Evolutionary conservation across 2,888 invertebrate species (phyloP).

Genomic region (Agelastica alni): DNA sequence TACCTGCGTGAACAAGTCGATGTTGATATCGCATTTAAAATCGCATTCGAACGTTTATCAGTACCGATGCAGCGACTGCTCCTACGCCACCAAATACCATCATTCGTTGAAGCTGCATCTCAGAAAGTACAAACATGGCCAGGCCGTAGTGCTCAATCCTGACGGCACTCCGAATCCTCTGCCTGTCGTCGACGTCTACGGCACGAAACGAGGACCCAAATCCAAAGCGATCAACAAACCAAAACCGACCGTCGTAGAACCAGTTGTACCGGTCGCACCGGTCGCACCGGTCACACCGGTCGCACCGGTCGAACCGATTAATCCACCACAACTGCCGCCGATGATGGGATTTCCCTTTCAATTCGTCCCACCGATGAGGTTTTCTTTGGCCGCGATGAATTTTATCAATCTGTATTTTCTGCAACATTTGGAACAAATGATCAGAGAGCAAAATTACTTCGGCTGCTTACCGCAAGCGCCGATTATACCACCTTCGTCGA

Average conservation of each 20-base stretch:
- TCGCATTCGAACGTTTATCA: constrained; percentile 92
- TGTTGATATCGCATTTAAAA: constrained; percentile 98
- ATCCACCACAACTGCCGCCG: no score
- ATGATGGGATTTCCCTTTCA: constrained; percentile 39
- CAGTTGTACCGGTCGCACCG: no score
- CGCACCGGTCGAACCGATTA: no score
- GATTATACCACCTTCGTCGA: constrained; percentile 37
- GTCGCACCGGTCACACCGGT: no score
- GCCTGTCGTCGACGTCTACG: constrained; percentile 89
- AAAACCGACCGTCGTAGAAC: constrained; percentile 23
- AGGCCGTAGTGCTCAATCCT: constrained; percentile 86
- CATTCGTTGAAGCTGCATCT: constrained; percentile 96
- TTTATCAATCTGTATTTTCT: no score
- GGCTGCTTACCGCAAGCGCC: constrained; percentile 65
- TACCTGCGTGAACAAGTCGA: constrained; percentile 96
- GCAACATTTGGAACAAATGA: constrained; percentile 20
- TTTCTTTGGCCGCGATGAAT: constrained; percentile 13
- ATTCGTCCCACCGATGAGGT: constrained; percentile 33
- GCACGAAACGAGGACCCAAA: constrained; percentile 86
- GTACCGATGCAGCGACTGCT: constrained; percentile 90
- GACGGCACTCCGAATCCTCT: constrained; percentile 88
- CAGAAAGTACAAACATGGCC: constrained; percentile 87
- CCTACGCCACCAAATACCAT: constrained; percentile 96
- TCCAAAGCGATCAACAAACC: constrained; percentile 37
- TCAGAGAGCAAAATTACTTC: constrained; percentile 41